A percentile compares a stretch with the other conserved stretches of the same genome.
These are phyloP conservation scores for Myzus persicae DNA, from an alignment of 1,140 invertebrate genomes.

Conservation along the genomic window DNA sequence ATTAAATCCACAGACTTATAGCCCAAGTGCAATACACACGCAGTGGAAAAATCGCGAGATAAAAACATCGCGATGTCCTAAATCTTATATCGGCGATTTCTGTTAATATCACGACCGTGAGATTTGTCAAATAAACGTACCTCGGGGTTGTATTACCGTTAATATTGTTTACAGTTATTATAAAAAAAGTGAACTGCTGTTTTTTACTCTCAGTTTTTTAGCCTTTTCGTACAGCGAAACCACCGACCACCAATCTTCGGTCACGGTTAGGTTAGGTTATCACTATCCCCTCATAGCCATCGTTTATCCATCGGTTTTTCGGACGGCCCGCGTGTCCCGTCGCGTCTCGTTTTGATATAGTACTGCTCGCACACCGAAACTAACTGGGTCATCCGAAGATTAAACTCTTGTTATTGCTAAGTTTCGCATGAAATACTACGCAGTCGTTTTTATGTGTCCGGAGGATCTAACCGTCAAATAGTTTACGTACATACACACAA, in stretches of 20 bases:
- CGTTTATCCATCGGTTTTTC: not conserved
- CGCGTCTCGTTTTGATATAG: not conserved
- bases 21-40: not conserved
- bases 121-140: not conserved
- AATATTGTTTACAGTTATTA: not conserved
- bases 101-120: not conserved
- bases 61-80: not conserved
- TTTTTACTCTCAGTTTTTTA: not conserved
- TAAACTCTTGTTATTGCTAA: constrained; percentile 15
- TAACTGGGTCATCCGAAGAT: constrained; percentile 27
- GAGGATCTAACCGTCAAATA: constrained; percentile 16
- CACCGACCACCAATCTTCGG: not conserved
- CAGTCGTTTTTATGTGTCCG: constrained; percentile 14
- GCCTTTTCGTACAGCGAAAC: not conserved
- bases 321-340: not conserved
- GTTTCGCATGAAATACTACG: not conserved
- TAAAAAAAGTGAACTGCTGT: not conserved
- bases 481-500: not conserved
- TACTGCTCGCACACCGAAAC: not conserved
- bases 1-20: no score
- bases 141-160: not conserved
- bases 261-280: not conserved
- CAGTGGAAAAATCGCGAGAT: not conserved
- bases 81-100: not conserved
- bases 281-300: not conserved